Evolutionary conservation across 2,797 vertebrate species (phyloP), one percentile per base, ranked within the genome.

Genomic region (Hemibagrus guttatus): DNA sequence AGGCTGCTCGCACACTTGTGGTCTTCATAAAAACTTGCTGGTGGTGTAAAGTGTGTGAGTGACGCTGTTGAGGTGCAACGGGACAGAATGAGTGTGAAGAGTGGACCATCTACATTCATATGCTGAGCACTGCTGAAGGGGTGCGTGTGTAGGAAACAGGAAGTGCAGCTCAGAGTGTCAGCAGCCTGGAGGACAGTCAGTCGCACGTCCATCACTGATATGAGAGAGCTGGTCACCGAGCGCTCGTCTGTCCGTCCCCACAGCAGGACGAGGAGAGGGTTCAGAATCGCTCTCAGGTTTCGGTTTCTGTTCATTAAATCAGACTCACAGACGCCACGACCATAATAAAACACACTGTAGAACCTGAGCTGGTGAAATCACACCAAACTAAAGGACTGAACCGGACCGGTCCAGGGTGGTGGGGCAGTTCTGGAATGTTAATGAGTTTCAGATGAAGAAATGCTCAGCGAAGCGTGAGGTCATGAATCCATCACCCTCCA

Each of bases 401-500:
- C 58, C 9, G 26, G 6, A 49, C 39, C 11, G 26, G 39, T 9
- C 31, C 59, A n/a, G 26, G 39, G 4, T 61, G 64, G 80, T 12
- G 9, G 39, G 23, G 23, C n/a, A 42, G 19, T 19, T 76, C 74
- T 76, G 76, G 4, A 61, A 79, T 79, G 1, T 58, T 79, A 31
- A 6, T n/a, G 31, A 26, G 58, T n/a, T n/a, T n/a, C n/a, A n/a
- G n/a, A n/a, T n/a, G n/a, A n/a, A n/a, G n/a, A n/a, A n/a, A n/a
- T n/a, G n/a, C n/a, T 81, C 63, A 76, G 83, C 81, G 78, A 86
- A 85, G 74, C 39, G 79, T 69, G 90, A 92, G 90, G 91, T 91
- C 91, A 90, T 91, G 88, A 90, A 66, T 82, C 85, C 52, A 61
- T 63, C 46, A 52, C 35, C 58, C 74, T n/a, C 46, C 21, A 6